Evolutionary conservation across 1,140 invertebrate genomes (phyloP).

Genomic region (Calliphora vicina): DNA sequence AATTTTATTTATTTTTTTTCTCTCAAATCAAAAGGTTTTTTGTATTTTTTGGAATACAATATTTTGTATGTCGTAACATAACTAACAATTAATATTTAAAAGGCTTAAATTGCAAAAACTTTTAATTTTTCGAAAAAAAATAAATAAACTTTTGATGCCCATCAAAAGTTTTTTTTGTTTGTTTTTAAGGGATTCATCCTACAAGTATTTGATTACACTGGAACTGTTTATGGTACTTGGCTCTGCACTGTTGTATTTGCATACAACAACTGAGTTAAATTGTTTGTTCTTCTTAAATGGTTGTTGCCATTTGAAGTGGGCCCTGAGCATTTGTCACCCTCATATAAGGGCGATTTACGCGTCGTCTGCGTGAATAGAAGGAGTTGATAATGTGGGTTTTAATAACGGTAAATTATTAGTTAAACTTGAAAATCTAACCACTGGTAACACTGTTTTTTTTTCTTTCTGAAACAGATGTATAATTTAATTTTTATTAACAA

Average conservation of each 20-base stretch:
- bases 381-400: slow-evolving; percentile 1
- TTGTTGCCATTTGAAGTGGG: background rate
- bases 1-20: background rate
- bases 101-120: background rate
- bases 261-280: background rate
- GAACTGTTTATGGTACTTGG: background rate
- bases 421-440: background rate
- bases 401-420: slow-evolving; percentile 6
- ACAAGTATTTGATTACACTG: slow-evolving; percentile 5
- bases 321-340: background rate
- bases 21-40: background rate
- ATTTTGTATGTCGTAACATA: background rate
- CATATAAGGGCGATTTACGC: background rate
- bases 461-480: background rate
- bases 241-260: background rate
- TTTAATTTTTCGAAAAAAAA: background rate
- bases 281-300: background rate
- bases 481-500: background rate
- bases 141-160: background rate
- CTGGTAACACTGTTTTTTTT: background rate
- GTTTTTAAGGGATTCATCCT: background rate
- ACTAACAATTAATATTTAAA: slow-evolving; percentile 2
- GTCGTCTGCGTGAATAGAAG: background rate
- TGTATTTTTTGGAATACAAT: background rate
- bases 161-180: too few species aligned